A percentile compares a stretch with the other conserved stretches of the same genome.
Conservation (phyloP, 2,888 invertebrate genomes). For the Calliphora vomitoria region DNA sequence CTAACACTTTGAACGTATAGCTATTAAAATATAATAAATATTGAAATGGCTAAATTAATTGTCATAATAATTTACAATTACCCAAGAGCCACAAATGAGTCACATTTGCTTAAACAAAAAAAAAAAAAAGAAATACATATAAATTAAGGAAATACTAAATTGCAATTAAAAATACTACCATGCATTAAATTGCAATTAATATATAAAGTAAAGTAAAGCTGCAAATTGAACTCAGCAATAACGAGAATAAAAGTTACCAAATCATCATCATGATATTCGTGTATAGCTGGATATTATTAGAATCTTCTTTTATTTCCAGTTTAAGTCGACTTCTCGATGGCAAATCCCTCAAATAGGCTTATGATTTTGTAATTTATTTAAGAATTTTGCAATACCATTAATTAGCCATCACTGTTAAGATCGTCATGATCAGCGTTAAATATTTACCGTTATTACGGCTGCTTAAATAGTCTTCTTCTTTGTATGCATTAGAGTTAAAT, state of each 20-base stretch:
- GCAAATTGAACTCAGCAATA: background rate
- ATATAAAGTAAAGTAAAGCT: background rate
- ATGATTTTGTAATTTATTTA: constrained; percentile 44
- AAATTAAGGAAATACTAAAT: constrained; percentile 23
- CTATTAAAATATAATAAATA: constrained; percentile 3
- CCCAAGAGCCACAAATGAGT: constrained; percentile 12
- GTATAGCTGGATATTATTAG: constrained; percentile 25
- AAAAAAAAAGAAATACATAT: constrained; percentile 8
- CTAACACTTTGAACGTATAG: background rate
- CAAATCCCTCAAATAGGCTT: constrained; percentile 58
- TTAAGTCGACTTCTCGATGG: constrained; percentile 21
- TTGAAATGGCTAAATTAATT: constrained; percentile 8
- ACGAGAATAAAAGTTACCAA: constrained; percentile 16
- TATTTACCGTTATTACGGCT: constrained; percentile 48
- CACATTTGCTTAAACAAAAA: background rate
- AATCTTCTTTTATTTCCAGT: constrained; percentile 27
- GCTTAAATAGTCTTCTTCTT: constrained; percentile 6
- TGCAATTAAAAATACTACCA: background rate
- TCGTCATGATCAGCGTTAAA: constrained; percentile 36
- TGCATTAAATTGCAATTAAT: constrained; percentile 26
- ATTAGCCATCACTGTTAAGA: constrained; percentile 55
- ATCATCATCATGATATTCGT: background rate
- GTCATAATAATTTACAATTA: constrained; percentile 26
- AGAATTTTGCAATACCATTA: constrained; percentile 66
- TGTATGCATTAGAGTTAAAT: background rate